Evolutionary conservation across 2,888 invertebrate genomes (phyloP).

Genomic region (Heterodera filipjevi): DNA sequence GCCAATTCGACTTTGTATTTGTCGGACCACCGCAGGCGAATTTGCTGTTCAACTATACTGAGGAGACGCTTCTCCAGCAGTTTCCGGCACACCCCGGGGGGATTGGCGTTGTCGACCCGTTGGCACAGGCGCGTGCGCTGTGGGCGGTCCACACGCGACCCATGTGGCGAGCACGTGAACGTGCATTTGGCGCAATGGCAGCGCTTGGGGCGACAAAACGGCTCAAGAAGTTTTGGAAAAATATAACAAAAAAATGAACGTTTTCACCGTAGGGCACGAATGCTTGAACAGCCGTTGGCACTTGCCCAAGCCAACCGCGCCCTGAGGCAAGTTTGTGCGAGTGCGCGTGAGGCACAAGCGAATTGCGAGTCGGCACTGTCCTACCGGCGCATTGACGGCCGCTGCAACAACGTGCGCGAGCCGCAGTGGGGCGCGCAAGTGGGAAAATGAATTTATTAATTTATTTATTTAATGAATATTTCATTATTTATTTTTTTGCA

Average conservation of each 20-base stretch:
- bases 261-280: not conserved
- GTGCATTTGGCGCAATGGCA: slow-evolving; percentile 30
- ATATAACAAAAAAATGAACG: not conserved
- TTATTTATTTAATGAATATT: not conserved
- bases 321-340: slow-evolving; percentile 5
- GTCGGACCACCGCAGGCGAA: not conserved
- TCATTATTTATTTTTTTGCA: not conserved
- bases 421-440: slow-evolving; percentile 60
- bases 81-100: not conserved
- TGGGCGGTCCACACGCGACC: slow-evolving; percentile 11
- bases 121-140: not conserved
- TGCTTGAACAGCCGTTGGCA: slow-evolving; percentile 18
- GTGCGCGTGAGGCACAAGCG: not conserved
- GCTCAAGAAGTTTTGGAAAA: slow-evolving; percentile 19
- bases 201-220: slow-evolving; percentile 25
- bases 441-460: not conserved
- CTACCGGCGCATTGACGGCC: slow-evolving; percentile 44
- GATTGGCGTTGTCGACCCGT: not conserved
- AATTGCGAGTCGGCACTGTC: slow-evolving; percentile 22
- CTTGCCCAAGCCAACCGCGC: not conserved
- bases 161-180: slow-evolving; percentile 22
- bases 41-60: slow-evolving; percentile 1
- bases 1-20: no score
- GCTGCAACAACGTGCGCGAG: slow-evolving; percentile 64
- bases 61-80: not conserved